Evolutionary conservation across 1,140 invertebrate species (phyloP).

Genomic region (Rhopalosiphum padi): DNA sequence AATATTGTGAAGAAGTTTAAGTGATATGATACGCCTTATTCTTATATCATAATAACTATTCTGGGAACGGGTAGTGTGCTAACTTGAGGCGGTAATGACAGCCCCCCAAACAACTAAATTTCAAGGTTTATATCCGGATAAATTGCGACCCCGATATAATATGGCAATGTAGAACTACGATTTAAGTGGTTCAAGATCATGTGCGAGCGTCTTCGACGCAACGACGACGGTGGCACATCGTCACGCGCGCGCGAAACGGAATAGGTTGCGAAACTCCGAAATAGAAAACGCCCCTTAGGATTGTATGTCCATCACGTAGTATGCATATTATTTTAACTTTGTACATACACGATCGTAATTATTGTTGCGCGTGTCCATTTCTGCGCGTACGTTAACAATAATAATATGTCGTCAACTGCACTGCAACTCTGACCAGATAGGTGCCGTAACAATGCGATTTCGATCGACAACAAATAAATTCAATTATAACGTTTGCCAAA

Average conservation of each 20-base stretch:
- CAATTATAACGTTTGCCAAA: constrained; percentile 46
- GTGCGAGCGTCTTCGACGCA: not conserved
- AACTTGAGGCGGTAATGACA: not conserved
- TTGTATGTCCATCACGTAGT: constrained; percentile 46
- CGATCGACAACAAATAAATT: not conserved
- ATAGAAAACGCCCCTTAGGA: constrained; percentile 39
- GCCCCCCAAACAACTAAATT: not conserved
- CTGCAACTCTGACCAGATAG: not conserved
- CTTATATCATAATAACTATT: not conserved
- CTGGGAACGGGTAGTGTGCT: too few relatives aligned
- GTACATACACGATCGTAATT: constrained; percentile 2
- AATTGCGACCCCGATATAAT: not conserved
- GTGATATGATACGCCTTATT: too few relatives aligned
- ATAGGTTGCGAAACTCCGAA: constrained; percentile 35
- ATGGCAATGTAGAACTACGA: not conserved
- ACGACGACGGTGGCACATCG: not conserved
- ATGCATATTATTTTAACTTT: not conserved
- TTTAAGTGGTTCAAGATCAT: constrained; percentile 54
- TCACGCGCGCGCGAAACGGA: not conserved
- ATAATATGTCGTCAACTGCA: not conserved
- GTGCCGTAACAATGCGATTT: constrained; percentile 36
- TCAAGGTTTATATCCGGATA: not conserved
- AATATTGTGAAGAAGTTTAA: too few relatives aligned
- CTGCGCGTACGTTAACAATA: not conserved
- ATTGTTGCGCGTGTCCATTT: not conserved